phyloP scores from a whole-genome alignment of 1,140 invertebrate species.

The Amphibalanus amphitrite region DNA sequence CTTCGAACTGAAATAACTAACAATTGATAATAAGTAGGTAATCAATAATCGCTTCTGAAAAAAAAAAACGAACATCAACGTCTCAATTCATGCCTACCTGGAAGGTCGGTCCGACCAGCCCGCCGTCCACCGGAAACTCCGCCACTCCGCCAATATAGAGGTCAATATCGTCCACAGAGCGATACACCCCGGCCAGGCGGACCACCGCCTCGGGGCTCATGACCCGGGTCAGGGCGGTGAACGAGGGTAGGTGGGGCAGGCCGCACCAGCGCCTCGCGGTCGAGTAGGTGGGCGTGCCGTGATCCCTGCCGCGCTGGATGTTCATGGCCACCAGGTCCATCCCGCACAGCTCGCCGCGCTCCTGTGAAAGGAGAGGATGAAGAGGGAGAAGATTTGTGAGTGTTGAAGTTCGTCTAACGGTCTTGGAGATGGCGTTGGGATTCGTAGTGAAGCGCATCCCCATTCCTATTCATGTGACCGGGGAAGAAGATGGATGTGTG shows the following conservation, averaged over 20 bases:
- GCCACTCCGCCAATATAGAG: slow-evolving; percentile 30
- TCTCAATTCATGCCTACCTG: no score
- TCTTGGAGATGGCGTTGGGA: no score
- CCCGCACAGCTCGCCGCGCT: slow-evolving; percentile 62
- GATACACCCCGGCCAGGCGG: neutral
- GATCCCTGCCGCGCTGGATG: slow-evolving; percentile 62
- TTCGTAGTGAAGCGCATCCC: no score
- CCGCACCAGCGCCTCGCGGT: slow-evolving; percentile 17
- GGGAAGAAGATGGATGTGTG: no score
- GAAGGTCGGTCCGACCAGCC: slow-evolving; percentile 30
- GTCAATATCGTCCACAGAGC: slow-evolving; percentile 29
- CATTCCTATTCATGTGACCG: no score
- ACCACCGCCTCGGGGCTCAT: neutral
- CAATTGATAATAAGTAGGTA: no score
- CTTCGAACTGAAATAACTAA: no score
- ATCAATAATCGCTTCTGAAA: no score
- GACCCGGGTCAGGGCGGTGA: slow-evolving; percentile 16
- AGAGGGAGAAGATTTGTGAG: no score
- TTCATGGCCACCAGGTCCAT: slow-evolving; percentile 69
- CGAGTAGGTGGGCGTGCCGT: slow-evolving; percentile 62
- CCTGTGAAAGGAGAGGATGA: slow-evolving; percentile 33
- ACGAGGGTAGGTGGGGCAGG: slow-evolving; percentile 11
- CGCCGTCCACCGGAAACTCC: slow-evolving; percentile 25
- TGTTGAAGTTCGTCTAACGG: no score
- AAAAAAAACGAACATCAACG: no score